Evolutionary conservation across 2,797 vertebrate species (phyloP).

Genomic region (Epinephelus awoara): DNA sequence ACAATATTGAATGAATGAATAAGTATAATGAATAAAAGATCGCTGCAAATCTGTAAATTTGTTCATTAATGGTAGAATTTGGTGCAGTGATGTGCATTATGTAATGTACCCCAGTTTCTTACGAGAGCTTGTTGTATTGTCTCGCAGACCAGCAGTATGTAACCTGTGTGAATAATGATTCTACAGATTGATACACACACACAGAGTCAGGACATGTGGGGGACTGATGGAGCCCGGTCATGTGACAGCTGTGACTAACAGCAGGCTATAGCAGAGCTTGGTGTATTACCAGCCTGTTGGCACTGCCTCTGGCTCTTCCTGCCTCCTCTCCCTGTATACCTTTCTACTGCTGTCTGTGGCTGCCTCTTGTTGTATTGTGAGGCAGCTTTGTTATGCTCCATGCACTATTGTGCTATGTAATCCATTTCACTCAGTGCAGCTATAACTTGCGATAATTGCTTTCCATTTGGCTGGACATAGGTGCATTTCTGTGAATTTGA

Average conservation of each 20-base stretch:
- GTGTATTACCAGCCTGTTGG: conserved; percentile 33
- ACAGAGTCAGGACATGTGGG: conserved; percentile 1
- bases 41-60: background rate
- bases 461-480: background rate
- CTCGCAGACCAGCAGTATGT: background rate
- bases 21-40: background rate
- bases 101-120: conserved; percentile 30
- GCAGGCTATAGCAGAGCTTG: conserved; percentile 28
- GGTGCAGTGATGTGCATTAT: conserved; percentile 43
- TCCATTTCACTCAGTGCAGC: background rate
- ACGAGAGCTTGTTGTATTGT: conserved; percentile 11
- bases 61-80: background rate
- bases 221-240: conserved; percentile 30
- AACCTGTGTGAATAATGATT: conserved; percentile 11
- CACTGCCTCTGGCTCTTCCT: background rate
- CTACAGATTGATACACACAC: conserved; percentile 1
- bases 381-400: background rate
- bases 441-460: background rate
- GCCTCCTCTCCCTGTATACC: background rate
- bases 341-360: background rate
- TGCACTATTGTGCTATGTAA: conserved; percentile 3
- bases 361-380: background rate
- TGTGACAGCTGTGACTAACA: conserved; percentile 52
- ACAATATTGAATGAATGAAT: too few species aligned
- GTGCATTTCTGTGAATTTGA: background rate